Percentiles rank a stretch among this genome's conserved stretches.
Conservation (phyloP, 1,140 invertebrate genomes). For the Drosophila nigrodunni region DNA sequence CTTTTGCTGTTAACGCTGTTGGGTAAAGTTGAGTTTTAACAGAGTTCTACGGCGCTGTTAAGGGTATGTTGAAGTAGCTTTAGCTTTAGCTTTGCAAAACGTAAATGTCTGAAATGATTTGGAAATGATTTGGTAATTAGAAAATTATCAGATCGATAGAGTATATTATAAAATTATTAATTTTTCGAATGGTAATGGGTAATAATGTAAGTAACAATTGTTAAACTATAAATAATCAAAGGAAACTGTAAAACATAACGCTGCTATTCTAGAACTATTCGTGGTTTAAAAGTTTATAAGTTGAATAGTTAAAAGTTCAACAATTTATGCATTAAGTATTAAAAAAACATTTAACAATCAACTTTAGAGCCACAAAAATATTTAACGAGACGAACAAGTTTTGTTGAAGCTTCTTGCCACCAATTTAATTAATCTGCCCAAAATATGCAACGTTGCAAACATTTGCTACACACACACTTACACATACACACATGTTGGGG, state of each 20-base stretch:
- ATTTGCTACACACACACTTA: slow-evolving; percentile 58
- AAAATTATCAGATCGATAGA: too few species aligned
- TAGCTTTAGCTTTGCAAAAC: too few species aligned
- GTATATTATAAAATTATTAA: too few species aligned
- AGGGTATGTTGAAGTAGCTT: neutral
- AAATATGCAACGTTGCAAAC: slow-evolving; percentile 80
- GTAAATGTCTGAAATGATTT: neutral
- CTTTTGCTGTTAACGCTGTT: slow-evolving; percentile 16
- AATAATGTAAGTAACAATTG: too few species aligned
- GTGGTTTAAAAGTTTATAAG: too few species aligned
- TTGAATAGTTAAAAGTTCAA: neutral
- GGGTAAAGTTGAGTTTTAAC: neutral
- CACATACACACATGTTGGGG: slow-evolving; percentile 42
- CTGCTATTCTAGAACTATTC: too few species aligned
- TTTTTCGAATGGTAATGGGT: too few species aligned
- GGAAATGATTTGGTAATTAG: neutral
- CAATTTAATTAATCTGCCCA: slow-evolving; percentile 82
- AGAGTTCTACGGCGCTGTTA: neutral
- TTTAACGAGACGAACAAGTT: slow-evolving; percentile 36
- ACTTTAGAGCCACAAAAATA: slow-evolving; percentile 44
- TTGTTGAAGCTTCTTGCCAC: slow-evolving; percentile 58
- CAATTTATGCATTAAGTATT: slow-evolving; percentile 55
- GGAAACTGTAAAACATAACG: too few species aligned
- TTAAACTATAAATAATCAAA: too few species aligned
- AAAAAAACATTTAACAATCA: slow-evolving; percentile 61